Base-by-base conservation (phyloP, 1,140 invertebrate genomes). In the Brachionus rubens region DNA sequence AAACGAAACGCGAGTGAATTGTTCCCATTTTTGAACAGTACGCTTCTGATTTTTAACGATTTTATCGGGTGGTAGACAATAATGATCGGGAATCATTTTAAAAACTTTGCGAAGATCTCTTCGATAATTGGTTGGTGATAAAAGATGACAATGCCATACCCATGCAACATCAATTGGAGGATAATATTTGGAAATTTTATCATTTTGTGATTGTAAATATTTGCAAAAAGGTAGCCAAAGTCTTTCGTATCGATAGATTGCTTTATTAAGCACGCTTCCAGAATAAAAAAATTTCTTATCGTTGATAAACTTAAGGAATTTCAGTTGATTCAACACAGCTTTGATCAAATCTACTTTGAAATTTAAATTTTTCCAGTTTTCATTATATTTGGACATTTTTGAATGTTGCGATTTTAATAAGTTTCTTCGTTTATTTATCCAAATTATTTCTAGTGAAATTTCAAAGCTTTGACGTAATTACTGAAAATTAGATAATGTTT, bases 111-210 rank as follows among this genome's bases (percentile, higher is more conserved):
- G 72, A 67, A 85, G 86, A 72, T 87, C 86, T 68, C 80, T 82
- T 68, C 78, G 79, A 75, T 87, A 87, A 14, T 78, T 65, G 16
- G 78, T 70, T 28, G 86, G 86, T 65, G 80, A 81, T 26, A 87
- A 77, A 79, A 87, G 81, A 75, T 85, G 86, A 21, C 82, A 83
- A 70, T 87, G 85, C 86, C 86, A 87, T n/a, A 86, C 78, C 86
- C 86, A 87, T 76, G 86, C 83, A 47, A 87, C 82, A 78, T 87
- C 86, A 36, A 87, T 67, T 14, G 86, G 86, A 1, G 86, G 83
- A 50, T 81, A 80, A 6, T 85, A 40, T 10, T 76, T 46, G 33
- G 80, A 75, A 48, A 79, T 77, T n/a, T 79, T 54, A 78, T 82
- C 80, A 5, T 77, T 79, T 16, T 77, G 68, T 1, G 83, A 82